Base-by-base conservation (phyloP, 2,113 vertebrate species). In the Mola mola region DNA sequence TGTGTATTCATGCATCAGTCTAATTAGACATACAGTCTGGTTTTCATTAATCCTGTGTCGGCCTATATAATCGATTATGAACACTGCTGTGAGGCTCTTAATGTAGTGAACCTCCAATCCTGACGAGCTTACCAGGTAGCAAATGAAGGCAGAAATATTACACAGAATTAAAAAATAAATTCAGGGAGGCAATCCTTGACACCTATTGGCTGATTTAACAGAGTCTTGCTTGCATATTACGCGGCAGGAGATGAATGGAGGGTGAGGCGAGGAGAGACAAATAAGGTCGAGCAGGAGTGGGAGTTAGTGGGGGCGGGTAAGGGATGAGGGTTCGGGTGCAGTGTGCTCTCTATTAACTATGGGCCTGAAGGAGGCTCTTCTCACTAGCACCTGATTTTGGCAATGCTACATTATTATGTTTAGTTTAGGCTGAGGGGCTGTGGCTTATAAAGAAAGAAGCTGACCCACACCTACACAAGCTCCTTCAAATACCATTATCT, bases 201-300 rank as follows among this genome's bases (percentile, higher is more conserved):
- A 87, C 49, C 59, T 75, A 76, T 88, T 73, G 78, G 41, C 57
- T 88, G 80, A 69, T 85, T 89, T 77, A 49, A 80, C 76, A 33
- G 67, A 84, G 62, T 78, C 68, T 68, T 71, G 51, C 75, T 87
- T 77, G 64, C 62, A 83, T 63, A 72, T 72, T 57, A 52, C 29
- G 40, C 4, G 4, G 29, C 82, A 72, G 58, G 89, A 92, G 89
- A 93, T 84, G 38, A 90, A 94, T 91, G 83, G 87, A 90, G 72
- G 78, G 37, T 10, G 67, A 37, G 22, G 65, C 72, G 71, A 31
- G 67, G 90, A 77, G 67, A 50, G 83, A 91, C 84, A 90, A 82
- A 78, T 81, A 91, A 93, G 88, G 89, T 93, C 78, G 90, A 58
- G 65, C 8, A 10, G 38, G 40, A 72, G 55, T 20, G 28, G 46